Base-by-base conservation (phyloP, 1,140 invertebrate genomes). In the Macrosteles quadrilineatus region DNA sequence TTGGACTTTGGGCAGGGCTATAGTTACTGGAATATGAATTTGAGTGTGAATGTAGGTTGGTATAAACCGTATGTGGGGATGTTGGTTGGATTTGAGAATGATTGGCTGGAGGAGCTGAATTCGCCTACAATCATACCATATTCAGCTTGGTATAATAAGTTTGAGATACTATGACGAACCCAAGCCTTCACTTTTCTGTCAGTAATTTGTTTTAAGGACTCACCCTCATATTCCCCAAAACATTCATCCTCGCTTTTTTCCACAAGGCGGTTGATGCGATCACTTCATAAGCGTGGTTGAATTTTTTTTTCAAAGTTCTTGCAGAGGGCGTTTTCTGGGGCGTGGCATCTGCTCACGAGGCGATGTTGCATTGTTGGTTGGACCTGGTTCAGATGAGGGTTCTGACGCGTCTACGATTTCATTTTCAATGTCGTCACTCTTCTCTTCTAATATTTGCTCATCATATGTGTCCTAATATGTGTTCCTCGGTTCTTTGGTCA, bases 231-330 rank as follows among this genome's bases (percentile, higher is more conserved):
- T 9, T 62, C 57, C 6, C 57, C 57, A 62, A 62, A 62, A 62
- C 57, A 62, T 4, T 4, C 19, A 21, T 62, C 57, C 3, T 29
- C 25, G 19, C 29, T 19, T 19, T 62, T 25, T 31, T 62, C 29
- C 29, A 25, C 21, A 6, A 11, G 6, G 29, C 14, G 29, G 25
- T 25, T 62, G 57, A 27, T 62, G 57, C 29, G 2, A 62, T 6
- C 19, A 62, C 57, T 9, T 62, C 57, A 31, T 62, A 62, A 11
- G 57, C 57, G 57, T 62, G 30, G 29, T 62, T 62, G 30, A 62
- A 9, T 19, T 62, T 62, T 30, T 62, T 12, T 62, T 62, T 27
- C 23, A 62, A 12, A 55, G 9, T 55, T 6, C 6, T 14, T 11
- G 14, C 50, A 19, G 11, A n/a, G n/a, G n/a, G n/a, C n/a, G n/a